These are phyloP conservation scores for Nasonia vitripennis DNA, from an alignment of 1,140 invertebrate genomes.

Conservation along the genomic window DNA sequence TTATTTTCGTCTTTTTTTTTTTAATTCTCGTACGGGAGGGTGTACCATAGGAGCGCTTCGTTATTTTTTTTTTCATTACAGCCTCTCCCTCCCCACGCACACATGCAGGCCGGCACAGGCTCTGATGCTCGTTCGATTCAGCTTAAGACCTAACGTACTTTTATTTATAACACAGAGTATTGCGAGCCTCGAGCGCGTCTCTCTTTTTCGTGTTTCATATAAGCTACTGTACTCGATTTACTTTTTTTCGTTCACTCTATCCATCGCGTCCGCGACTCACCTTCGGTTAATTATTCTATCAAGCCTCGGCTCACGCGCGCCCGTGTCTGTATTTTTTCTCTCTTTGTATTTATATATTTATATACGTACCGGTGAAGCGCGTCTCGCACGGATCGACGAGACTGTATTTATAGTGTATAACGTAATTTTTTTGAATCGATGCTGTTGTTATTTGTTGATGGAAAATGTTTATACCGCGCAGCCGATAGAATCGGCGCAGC, in stretches of 20 bases:
- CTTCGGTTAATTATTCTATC: conserved; percentile 19
- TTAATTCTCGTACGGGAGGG: background rate
- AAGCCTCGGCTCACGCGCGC: background rate
- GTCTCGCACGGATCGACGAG: conserved; percentile 2
- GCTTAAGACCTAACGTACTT: conserved; percentile 27
- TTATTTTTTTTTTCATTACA: background rate
- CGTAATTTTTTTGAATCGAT: background rate
- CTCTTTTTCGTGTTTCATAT: background rate
- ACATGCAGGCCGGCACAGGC: background rate
- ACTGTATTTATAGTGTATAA: background rate
- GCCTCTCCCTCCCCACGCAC: background rate
- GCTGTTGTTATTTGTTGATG: background rate
- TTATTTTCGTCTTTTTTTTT: background rate
- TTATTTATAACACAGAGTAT: conserved; percentile 38
- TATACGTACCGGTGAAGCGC: background rate
- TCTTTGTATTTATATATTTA: background rate
- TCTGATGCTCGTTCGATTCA: conserved; percentile 8
- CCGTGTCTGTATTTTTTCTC: background rate
- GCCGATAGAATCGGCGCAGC: background rate
- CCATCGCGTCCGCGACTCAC: background rate
- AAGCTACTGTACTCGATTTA: background rate
- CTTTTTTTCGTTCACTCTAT: background rate
- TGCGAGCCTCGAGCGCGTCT: conserved; percentile 21
- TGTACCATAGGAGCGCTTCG: background rate
- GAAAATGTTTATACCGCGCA: background rate